Conservation (phyloP, 1,140 invertebrate species). For the Marisa cornuarietis region DNA sequence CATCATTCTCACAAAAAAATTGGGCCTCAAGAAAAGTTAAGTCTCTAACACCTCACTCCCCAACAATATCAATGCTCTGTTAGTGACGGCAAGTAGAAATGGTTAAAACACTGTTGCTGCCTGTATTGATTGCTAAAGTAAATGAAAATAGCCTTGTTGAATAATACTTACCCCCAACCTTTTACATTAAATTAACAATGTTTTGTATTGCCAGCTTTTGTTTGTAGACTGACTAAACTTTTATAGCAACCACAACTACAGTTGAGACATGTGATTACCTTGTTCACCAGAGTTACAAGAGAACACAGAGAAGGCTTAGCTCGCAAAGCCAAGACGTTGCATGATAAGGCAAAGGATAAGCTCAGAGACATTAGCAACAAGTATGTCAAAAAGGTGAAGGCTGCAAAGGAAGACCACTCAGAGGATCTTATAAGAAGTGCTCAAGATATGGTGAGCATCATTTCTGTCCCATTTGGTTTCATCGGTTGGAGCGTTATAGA, state of each 20-base stretch:
- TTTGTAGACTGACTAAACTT: not conserved
- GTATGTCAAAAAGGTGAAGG: constrained; percentile 58
- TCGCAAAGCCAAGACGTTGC: constrained; percentile 86
- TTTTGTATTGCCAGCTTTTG: not conserved
- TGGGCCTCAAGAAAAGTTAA: too few species aligned
- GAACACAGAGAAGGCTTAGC: constrained; percentile 88
- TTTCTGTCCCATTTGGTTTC: too few species aligned
- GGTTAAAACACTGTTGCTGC: too few species aligned
- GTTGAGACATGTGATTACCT: not conserved
- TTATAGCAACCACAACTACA: not conserved
- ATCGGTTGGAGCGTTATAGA: too few species aligned
- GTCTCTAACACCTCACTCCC: too few species aligned
- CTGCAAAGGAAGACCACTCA: constrained; percentile 31
- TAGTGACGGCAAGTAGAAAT: too few species aligned
- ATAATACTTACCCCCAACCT: not conserved
- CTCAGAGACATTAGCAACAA: constrained; percentile 84
- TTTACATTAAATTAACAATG: not conserved
- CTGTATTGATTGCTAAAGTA: too few species aligned
- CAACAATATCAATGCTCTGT: too few species aligned
- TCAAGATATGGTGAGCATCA: constrained; percentile 34
- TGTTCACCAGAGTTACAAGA: constrained; percentile 78
- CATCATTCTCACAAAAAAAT: too few species aligned
- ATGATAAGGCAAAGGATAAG: constrained; percentile 80
- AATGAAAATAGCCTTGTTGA: too few species aligned
- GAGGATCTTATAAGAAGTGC: constrained; percentile 34